Evolutionary conservation across 2,888 invertebrate species (phyloP).

Genomic region (Autographa gamma): DNA sequence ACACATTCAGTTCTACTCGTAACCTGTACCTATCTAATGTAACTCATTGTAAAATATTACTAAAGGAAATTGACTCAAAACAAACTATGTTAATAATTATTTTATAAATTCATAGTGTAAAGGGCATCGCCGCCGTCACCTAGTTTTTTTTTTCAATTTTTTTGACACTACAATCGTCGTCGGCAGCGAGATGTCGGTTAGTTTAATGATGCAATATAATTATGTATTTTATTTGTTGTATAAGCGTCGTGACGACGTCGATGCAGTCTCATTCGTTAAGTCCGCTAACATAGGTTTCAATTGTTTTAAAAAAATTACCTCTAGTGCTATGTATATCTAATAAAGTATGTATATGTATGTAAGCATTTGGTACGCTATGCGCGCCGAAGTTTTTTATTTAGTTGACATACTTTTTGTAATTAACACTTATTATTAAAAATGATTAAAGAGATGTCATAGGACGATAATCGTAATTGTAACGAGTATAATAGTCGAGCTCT

Average conservation of each 20-base stretch:
- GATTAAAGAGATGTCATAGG: conserved; percentile 79
- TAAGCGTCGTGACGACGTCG: conserved; percentile 48
- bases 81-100: conserved; percentile 70
- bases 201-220: conserved; percentile 56
- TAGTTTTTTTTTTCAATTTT: conserved; percentile 34
- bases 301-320: conserved; percentile 80
- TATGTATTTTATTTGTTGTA: conserved; percentile 55
- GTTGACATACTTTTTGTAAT: conserved; percentile 87
- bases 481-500: conserved; percentile 79
- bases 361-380: conserved; percentile 85
- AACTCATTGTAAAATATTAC: conserved; percentile 66
- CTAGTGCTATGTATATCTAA: conserved; percentile 84
- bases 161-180: conserved; percentile 40
- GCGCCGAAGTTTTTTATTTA: conserved; percentile 85
- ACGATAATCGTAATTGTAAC: conserved; percentile 81
- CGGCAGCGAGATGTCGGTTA: conserved; percentile 42
- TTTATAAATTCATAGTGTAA: conserved; percentile 71
- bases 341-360: conserved; percentile 83
- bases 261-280: conserved; percentile 67
- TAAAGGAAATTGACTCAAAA: conserved; percentile 39
- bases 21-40: conserved; percentile 38
- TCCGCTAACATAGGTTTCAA: conserved; percentile 73
- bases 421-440: conserved; percentile 79
- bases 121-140: conserved; percentile 55
- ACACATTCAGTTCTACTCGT: conserved; percentile 18